Conservation (phyloP, 2,888 invertebrate species). For the Andrena chrysosceles region DNA sequence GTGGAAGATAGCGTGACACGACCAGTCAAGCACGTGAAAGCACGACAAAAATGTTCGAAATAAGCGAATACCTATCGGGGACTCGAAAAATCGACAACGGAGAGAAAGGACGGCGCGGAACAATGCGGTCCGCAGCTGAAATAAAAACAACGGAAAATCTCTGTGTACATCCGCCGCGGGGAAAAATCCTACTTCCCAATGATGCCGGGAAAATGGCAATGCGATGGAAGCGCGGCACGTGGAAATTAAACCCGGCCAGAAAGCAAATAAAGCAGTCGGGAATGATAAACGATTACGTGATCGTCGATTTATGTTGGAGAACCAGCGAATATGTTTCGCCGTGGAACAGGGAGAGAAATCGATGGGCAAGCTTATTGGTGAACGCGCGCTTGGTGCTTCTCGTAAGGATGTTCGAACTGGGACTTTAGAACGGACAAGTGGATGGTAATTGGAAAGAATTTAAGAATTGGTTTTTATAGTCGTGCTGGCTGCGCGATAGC, state of each 20-base stretch:
- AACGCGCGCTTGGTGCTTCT: slow-evolving; percentile 5
- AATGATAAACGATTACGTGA: slow-evolving; percentile 37
- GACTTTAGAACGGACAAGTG: slow-evolving; percentile 21
- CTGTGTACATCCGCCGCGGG: neutral
- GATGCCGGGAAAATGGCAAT: slow-evolving; percentile 23
- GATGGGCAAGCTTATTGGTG: slow-evolving; percentile 42
- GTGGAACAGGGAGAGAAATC: slow-evolving; percentile 39
- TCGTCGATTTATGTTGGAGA: slow-evolving; percentile 23
- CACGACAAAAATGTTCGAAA: slow-evolving; percentile 37
- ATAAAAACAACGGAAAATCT: slow-evolving; percentile 37
- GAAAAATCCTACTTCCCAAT: slow-evolving; percentile 7
- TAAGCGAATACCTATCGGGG: slow-evolving; percentile 35
- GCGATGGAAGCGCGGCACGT: slow-evolving; percentile 18
- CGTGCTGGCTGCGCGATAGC: too few relatives aligned
- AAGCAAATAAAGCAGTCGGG: slow-evolving; percentile 23
- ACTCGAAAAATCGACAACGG: slow-evolving; percentile 37
- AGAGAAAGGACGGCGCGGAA: slow-evolving; percentile 16
- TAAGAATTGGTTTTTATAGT: neutral
- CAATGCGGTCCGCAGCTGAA: slow-evolving; percentile 18
- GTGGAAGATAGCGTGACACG: slow-evolving; percentile 23
- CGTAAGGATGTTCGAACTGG: slow-evolving; percentile 24
- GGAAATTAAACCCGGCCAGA: slow-evolving; percentile 43
- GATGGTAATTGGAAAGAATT: slow-evolving; percentile 37
- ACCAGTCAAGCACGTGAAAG: slow-evolving; percentile 45
- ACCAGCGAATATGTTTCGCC: slow-evolving; percentile 7